These are phyloP conservation scores for Halichoeres trimaculatus DNA, from an alignment of 2,113 vertebrate species.

Conservation along the genomic window DNA sequence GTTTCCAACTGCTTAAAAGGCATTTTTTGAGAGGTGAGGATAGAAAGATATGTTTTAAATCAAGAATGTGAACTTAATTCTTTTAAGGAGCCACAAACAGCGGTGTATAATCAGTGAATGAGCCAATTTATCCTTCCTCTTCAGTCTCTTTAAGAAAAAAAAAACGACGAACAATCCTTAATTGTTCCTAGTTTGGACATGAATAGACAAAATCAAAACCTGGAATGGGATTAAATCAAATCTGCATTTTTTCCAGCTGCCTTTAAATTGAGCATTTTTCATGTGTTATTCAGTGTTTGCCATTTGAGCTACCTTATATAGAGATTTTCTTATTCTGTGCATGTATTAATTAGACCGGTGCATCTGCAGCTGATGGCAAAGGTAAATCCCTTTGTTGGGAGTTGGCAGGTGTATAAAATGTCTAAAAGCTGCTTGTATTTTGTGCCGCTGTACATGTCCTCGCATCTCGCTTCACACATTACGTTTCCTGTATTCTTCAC, in stretches of 20 bases:
- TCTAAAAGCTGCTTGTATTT: slow-evolving; percentile 28
- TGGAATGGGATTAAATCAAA: background rate
- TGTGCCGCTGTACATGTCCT: slow-evolving; percentile 1
- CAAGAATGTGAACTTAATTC: too few species aligned
- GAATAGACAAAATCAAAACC: slow-evolving; percentile 25
- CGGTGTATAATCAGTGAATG: too few species aligned
- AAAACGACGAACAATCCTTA: background rate
- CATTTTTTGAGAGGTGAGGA: too few species aligned
- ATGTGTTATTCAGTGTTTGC: slow-evolving; percentile 3
- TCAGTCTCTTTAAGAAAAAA: background rate
- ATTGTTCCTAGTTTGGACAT: slow-evolving; percentile 5
- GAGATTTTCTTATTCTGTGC: slow-evolving; percentile 5
- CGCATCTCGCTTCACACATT: slow-evolving; percentile 25
- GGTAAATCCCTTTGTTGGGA: slow-evolving; percentile 56
- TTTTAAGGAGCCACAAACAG: too few species aligned
- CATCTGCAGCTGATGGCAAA: slow-evolving; percentile 52
- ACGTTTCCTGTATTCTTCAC: slow-evolving; percentile 3
- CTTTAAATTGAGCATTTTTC: background rate
- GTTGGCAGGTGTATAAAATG: slow-evolving; percentile 31
- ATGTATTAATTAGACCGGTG: slow-evolving; percentile 51
- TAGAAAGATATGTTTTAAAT: too few species aligned
- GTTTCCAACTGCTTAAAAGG: too few species aligned
- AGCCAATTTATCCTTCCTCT: background rate
- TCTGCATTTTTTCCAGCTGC: background rate
- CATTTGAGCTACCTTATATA: background rate